A percentile compares a stretch with the other conserved stretches of the same genome.
These are phyloP conservation scores for Drosophila takahashii DNA, from an alignment of 1,140 invertebrate species.

Conservation along the genomic window DNA sequence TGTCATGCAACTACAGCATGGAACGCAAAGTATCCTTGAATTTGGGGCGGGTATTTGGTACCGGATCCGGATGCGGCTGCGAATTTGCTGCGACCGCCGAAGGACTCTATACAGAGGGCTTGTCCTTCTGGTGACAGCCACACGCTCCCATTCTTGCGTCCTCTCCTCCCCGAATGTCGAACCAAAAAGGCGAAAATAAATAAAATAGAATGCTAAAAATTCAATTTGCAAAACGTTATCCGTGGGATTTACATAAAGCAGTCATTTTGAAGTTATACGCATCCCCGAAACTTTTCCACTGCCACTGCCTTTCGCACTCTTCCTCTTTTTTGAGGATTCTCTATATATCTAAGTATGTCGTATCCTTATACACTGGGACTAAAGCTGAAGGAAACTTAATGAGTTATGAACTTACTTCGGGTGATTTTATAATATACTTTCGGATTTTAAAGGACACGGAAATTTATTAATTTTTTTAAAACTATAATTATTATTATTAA, in stretches of 20 bases:
- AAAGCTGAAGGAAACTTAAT: neutral
- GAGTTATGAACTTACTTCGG: no score
- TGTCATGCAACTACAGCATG: constrained; percentile 75
- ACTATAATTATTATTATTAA: no score
- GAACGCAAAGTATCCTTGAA: constrained; percentile 70
- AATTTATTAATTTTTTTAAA: no score
- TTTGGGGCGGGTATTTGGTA: constrained; percentile 40
- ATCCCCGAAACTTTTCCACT: constrained; percentile 50
- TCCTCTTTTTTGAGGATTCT: constrained; percentile 13
- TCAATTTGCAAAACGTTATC: constrained; percentile 85
- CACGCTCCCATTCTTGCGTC: constrained; percentile 3
- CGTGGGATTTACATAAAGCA: constrained; percentile 84
- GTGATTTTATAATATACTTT: no score
- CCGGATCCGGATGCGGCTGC: constrained; percentile 56
- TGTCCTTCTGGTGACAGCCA: constrained; percentile 64
- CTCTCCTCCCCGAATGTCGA: neutral
- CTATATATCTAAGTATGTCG: constrained; percentile 35
- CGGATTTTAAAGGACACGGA: no score
- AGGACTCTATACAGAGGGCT: constrained; percentile 44
- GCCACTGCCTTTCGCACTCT: constrained; percentile 29
- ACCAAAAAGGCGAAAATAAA: constrained; percentile 75
- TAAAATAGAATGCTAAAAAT: constrained; percentile 84
- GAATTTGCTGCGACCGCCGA: constrained; percentile 46
- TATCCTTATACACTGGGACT: constrained; percentile 24
- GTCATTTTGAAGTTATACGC: constrained; percentile 84